Conservation (phyloP, 2,888 invertebrate genomes). For the Erebia epiphron region DNA sequence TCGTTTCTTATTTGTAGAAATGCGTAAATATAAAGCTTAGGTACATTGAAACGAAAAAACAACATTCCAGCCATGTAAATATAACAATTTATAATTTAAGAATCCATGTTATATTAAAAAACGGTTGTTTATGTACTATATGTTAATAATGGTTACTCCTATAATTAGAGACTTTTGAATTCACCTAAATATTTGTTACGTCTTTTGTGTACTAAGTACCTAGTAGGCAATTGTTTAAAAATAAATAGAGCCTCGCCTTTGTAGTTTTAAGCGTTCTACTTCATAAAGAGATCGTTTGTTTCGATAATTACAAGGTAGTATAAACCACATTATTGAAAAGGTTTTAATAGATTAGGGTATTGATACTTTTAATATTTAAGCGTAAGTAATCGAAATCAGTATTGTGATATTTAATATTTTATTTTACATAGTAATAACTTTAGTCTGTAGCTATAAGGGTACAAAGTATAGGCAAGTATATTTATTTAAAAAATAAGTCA, state of each 20-base stretch:
- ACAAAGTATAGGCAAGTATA: slow-evolving; percentile 6
- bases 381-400: slow-evolving; percentile 30
- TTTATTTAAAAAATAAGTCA: not conserved
- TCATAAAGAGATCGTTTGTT: not conserved
- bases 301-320: too few species aligned
- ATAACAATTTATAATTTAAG: too few species aligned
- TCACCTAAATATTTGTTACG: not conserved
- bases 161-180: too few species aligned
- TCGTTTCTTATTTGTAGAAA: too few species aligned
- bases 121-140: too few species aligned
- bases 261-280: not conserved
- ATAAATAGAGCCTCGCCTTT: not conserved
- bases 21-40: too few species aligned
- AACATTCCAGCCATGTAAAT: too few species aligned
- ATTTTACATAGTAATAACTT: slow-evolving; percentile 8
- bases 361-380: slow-evolving; percentile 2
- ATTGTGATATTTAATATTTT: slow-evolving; percentile 31
- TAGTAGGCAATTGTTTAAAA: not conserved
- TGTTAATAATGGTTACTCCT: too few species aligned
- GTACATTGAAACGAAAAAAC: too few species aligned
- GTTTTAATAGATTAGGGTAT: not conserved
- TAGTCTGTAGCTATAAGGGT: slow-evolving; percentile 14
- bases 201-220: not conserved
- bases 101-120: too few species aligned
- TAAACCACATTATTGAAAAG: not conserved